These are phyloP conservation scores for Esox niger DNA, from an alignment of 2,113 vertebrate species.

Conservation along the genomic window DNA sequence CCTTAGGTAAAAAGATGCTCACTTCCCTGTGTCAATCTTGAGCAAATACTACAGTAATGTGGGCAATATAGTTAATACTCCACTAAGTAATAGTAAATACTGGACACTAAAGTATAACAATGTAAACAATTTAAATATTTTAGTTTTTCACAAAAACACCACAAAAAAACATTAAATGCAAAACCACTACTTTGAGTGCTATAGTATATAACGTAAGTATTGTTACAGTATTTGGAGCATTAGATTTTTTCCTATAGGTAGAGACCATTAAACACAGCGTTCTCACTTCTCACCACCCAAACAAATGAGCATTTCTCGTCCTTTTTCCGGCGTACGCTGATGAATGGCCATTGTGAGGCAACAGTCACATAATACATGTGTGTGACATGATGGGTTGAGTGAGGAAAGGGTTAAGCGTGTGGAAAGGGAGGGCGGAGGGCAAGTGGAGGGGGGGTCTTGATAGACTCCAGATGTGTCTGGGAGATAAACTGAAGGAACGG, in stretches of 20 bases:
- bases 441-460: constrained; percentile 75
- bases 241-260: constrained; percentile 30
- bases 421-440: constrained; percentile 34
- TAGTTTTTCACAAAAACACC: too few relatives aligned
- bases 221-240: too few relatives aligned
- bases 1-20: too few relatives aligned
- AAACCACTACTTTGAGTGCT: too few relatives aligned
- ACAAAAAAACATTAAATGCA: too few relatives aligned
- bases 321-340: constrained; percentile 47
- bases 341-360: constrained; percentile 43
- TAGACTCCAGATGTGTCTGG: constrained; percentile 81
- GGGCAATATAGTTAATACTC: too few relatives aligned
- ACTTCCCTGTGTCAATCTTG: too few relatives aligned
- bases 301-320: constrained; percentile 45
- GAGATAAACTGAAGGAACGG: constrained; percentile 78
- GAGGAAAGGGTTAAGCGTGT: constrained; percentile 77
- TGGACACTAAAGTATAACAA: too few relatives aligned
- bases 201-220: too few relatives aligned
- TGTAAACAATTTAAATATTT: too few relatives aligned
- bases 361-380: constrained; percentile 60
- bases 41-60: too few relatives aligned
- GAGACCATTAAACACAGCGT: constrained; percentile 29
- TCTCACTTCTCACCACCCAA: constrained; percentile 20
- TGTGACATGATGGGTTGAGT: constrained; percentile 58
- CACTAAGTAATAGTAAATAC: too few relatives aligned